Base-by-base conservation (phyloP, 2,113 vertebrate genomes). In the Scalopus aquaticus region DNA sequence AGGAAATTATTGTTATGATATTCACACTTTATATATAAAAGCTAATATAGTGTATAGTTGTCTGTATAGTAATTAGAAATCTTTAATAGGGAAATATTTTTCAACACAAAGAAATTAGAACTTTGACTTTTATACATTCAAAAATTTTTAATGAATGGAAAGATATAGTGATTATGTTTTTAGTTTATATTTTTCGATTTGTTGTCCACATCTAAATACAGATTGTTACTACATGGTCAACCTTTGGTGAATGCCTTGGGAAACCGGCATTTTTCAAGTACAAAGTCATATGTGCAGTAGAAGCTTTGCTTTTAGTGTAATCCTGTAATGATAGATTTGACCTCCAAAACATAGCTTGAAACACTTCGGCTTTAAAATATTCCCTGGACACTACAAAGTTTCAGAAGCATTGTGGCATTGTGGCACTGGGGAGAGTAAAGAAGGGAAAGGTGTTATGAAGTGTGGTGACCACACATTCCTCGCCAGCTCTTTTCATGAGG, bases 1-100 rank as follows among this genome's bases (percentile, higher is more conserved):
- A 93, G 83, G 86, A 51, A 95, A 96, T 2, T 26, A 58, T 96
- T 84, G 96, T 97, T 97, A 96, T 94, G 95, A 73, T 94, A 60
- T 79, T 96, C 91, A 83, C 0, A 9, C 85, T 89, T 5, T 88
- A 24, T 44, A n/a, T 80, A 92, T 96, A 98, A 97, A 95, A 91
- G 94, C 58, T 77, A 96, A 96, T 92, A 95, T 77, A 97, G 86
- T 85, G 85, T 97, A 24, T n/a, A 90, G 90, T 39, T 46, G 16
- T 77, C 94, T 51, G n/a, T n/a, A 9, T 88, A 56, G 56, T 44
- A 58, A 74, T 46, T 83, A 0, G 2, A 95, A 58, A 74, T 93
- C 64, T 0, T 0, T 88, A 77, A 49, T 0, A 4, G 76, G 65
- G 77, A 95, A 90, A 58, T 83, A 84, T 62, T 83, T 51, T 93